Conservation (phyloP, 1,140 invertebrate genomes). For the Reticulitermes speratus region DNA sequence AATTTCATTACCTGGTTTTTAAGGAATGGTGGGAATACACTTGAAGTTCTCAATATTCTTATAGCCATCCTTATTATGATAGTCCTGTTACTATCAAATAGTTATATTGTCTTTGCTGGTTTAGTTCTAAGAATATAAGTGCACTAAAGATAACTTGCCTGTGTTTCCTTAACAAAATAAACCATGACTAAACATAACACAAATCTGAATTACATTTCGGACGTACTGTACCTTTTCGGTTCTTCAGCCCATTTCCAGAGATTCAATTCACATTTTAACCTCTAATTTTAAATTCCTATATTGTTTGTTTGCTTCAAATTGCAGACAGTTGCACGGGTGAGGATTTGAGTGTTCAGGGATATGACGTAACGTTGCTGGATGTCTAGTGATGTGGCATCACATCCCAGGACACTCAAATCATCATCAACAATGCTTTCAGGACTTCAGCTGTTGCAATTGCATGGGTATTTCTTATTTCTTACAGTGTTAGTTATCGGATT, state of each 20-base stretch:
- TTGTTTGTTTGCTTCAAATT: too few species aligned
- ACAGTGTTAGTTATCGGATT: too few species aligned
- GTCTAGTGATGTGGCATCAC: too few species aligned
- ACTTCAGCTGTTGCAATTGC: too few species aligned
- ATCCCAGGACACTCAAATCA: too few species aligned
- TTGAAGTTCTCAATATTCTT: neutral
- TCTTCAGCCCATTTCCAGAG: neutral
- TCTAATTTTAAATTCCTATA: too few species aligned
- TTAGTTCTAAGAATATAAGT: neutral
- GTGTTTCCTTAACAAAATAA: neutral
- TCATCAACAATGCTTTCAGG: too few species aligned
- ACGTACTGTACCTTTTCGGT: neutral
- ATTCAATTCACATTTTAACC: neutral
- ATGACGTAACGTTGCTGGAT: too few species aligned
- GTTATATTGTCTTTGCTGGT: neutral
- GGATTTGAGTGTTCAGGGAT: too few species aligned
- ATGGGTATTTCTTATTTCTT: too few species aligned
- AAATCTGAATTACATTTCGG: neutral
- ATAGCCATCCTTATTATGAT: neutral
- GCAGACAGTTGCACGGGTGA: too few species aligned
- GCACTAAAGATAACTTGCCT: neutral
- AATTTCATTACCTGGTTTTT: too few species aligned
- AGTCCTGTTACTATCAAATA: neutral
- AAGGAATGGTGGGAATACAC: neutral
- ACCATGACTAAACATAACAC: neutral